phyloP scores from a whole-genome alignment of 35 echinoderm and acorn worm species.

The Heliocidaris tuberculata region DNA sequence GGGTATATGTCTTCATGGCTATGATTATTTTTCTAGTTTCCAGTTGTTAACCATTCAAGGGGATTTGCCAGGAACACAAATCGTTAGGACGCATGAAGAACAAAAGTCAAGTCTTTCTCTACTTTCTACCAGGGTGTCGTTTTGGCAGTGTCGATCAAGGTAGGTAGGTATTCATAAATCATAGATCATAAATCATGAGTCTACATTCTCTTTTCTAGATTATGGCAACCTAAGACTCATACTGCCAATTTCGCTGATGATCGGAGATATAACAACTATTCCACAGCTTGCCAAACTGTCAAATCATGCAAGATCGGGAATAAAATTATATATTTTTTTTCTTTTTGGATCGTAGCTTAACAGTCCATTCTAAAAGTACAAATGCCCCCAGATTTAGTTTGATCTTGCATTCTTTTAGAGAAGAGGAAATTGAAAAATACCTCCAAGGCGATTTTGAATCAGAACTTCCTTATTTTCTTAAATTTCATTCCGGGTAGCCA shows the following conservation, averaged over 20 bases:
- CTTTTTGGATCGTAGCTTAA: background rate
- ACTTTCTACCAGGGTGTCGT: no score
- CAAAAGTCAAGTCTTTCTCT: no score
- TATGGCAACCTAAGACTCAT: background rate
- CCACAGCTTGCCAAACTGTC: background rate
- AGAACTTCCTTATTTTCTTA: background rate
- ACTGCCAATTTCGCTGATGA: background rate
- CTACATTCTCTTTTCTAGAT: no score
- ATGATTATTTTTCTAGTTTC: background rate
- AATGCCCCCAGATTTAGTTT: background rate
- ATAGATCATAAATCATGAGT: background rate
- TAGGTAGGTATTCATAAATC: background rate
- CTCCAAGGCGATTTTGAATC: background rate
- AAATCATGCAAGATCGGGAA: background rate
- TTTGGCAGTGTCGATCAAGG: no score
- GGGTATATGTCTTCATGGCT: no score
- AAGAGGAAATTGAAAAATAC: background rate
- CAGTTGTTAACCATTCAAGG: no score
- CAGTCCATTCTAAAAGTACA: background rate
- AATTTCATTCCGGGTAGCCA: background rate
- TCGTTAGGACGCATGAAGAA: no score
- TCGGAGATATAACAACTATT: background rate
- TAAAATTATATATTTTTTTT: background rate
- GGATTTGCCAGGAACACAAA: no score
- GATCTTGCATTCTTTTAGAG: background rate